phyloP scores from a whole-genome alignment of 92 coral and sea anemone species.

The Epizoanthus ramosus region DNA sequence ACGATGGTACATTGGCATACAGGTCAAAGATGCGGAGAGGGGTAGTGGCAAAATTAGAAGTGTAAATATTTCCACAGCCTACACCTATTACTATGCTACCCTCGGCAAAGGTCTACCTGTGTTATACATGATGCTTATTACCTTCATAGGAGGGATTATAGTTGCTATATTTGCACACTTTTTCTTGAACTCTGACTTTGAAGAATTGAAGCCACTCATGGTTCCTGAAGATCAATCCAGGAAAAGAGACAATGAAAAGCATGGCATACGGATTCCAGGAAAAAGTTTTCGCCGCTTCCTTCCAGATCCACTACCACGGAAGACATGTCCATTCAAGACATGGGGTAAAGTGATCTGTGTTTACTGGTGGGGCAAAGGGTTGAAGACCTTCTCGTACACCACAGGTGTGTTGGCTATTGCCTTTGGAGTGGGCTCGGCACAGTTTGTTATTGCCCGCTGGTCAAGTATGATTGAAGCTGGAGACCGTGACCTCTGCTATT shows the following conservation, averaged over 20 bases:
- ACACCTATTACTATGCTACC: conserved; percentile 60
- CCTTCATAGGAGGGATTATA: conserved; percentile 74
- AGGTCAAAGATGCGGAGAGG: conserved; percentile 33
- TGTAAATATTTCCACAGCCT: conserved; percentile 61
- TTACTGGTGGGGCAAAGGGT: conserved; percentile 81
- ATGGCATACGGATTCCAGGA: conserved; percentile 38
- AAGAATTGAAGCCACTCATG: conserved; percentile 46
- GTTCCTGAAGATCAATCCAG: conserved; percentile 12
- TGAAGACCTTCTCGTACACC: conserved; percentile 82
- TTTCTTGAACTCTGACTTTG: conserved; percentile 93
- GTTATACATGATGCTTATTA: conserved; percentile 62
- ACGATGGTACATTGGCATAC: conserved; percentile 93
- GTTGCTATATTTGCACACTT: conserved; percentile 87
- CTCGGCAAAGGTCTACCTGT: conserved; percentile 72
- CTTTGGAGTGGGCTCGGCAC: conserved; percentile 92
- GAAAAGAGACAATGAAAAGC: background rate
- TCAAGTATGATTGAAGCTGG: conserved; percentile 88
- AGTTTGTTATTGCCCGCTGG: conserved; percentile 95
- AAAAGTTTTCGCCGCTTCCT: conserved; percentile 46
- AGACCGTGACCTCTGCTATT: conserved; percentile 91
- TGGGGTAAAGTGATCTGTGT: conserved; percentile 74
- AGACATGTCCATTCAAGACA: conserved; percentile 59
- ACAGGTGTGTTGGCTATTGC: conserved; percentile 88
- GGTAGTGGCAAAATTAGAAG: conserved; percentile 42
- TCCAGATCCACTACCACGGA: conserved; percentile 67